Conservation (phyloP, 2,888 invertebrate genomes). For the Deilephila elpenor region DNA sequence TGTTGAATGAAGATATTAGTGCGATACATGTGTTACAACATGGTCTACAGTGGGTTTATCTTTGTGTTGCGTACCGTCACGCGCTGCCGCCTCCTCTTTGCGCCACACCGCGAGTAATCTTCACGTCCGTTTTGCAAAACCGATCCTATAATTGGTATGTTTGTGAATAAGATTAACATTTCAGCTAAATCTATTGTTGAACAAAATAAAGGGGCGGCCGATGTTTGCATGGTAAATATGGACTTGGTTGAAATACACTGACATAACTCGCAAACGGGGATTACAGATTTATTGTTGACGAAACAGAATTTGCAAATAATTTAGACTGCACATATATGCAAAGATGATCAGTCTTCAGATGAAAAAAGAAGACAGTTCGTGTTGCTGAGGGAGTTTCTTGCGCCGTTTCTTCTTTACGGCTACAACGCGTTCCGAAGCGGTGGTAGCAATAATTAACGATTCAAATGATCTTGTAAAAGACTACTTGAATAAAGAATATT, state of each 20-base stretch:
- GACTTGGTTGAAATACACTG: not conserved
- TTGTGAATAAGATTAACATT: conserved; percentile 12
- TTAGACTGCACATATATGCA: not conserved
- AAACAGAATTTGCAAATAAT: not conserved
- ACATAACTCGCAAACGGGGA: not conserved
- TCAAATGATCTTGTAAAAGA: no score
- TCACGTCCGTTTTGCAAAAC: conserved; percentile 66
- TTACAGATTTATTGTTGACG: not conserved
- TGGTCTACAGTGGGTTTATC: conserved; percentile 64
- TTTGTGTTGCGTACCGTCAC: conserved; percentile 62
- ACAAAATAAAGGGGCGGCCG: not conserved
- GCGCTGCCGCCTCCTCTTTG: conserved; percentile 69
- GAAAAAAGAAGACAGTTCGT: no score
- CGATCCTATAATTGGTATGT: conserved; percentile 26
- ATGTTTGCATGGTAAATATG: not conserved
- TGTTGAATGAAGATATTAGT: conserved; percentile 10
- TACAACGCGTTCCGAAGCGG: no score
- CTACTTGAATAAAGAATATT: no score
- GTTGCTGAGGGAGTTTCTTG: no score
- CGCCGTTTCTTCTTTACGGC: no score
- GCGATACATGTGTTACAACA: conserved; percentile 45
- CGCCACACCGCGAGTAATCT: conserved; percentile 66
- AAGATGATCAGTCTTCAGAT: no score
- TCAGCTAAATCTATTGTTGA: conserved; percentile 2
- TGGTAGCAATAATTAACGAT: no score